phyloP scores from a whole-genome alignment of 2,797 vertebrate species.

The Oryzias sinensis region DNA sequence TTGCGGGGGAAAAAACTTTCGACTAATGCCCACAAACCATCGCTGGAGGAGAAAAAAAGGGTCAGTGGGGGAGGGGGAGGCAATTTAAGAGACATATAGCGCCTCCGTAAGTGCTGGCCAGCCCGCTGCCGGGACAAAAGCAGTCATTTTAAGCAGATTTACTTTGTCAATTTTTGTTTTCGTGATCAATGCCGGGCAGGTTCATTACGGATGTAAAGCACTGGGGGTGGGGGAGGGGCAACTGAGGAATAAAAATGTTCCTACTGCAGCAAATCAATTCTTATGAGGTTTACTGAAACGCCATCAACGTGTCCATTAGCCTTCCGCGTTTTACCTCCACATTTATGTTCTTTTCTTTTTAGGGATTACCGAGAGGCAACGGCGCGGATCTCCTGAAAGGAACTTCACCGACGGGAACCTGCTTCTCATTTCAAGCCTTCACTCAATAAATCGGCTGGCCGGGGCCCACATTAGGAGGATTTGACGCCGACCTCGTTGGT shows the following conservation, averaged over 20 bases:
- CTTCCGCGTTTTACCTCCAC: constrained; percentile 60
- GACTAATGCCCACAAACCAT: constrained; percentile 65
- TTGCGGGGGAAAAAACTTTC: constrained; percentile 68
- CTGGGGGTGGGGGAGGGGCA: constrained; percentile 23
- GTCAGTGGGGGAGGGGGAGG: constrained; percentile 49
- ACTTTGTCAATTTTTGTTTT: constrained; percentile 69
- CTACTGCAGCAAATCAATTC: constrained; percentile 66
- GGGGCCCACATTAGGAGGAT: constrained; percentile 47
- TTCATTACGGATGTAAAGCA: constrained; percentile 74
- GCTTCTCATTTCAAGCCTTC: constrained; percentile 73
- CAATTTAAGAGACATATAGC: constrained; percentile 71
- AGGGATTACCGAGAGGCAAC: constrained; percentile 70
- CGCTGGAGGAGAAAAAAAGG: constrained; percentile 19
- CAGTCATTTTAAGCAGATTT: constrained; percentile 73
- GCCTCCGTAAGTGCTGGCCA: constrained; percentile 64
- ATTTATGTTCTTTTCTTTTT: constrained; percentile 59
- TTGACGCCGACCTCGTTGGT: constrained; percentile 54
- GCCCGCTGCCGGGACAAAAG: constrained; percentile 65
- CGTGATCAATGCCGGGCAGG: constrained; percentile 68
- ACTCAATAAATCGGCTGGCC: constrained; percentile 55
- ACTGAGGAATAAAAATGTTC: constrained; percentile 56
- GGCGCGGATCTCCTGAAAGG: constrained; percentile 54
- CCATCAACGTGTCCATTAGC: constrained; percentile 75
- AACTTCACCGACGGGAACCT: constrained; percentile 69
- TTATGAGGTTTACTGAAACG: constrained; percentile 66